Base-by-base conservation (phyloP, 1,140 invertebrate species). In the Lethrus apterus region DNA sequence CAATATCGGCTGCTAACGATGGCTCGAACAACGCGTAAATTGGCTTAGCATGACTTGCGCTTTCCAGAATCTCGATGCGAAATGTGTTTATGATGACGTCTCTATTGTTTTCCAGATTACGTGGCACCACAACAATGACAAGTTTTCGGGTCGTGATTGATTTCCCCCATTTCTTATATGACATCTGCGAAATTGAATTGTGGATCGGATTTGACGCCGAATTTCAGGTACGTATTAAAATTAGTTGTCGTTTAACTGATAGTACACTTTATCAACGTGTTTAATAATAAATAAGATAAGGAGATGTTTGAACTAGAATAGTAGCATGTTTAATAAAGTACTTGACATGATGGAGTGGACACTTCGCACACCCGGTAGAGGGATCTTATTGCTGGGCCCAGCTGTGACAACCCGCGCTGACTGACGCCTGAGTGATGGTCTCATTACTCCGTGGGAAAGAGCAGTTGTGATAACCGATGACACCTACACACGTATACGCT, bases 1-100 rank as follows among this genome's bases (percentile, higher is more conserved):
- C 59, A 60, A 63, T 64, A 64, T 64, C 56, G 55, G 52, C 54
- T 58, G 58, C 57, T 65, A 65, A 63, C 59, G 63, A 63, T 57
- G 51, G 57, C 56, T 47, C 53, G 51, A 49, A 49, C 59, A 56
- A 59, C 55, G 61, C 51, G 44, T 58, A 65, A 65, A 65, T 65
- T 65, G 63, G 58, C 55, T 59, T 36, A 46, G 55, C 61, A 61
- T 65, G 63, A 65, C 63, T 65, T 51, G 60, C 58, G 51, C 52
- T 63, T 63, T 63, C 58, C 56, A 51, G 55, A 53, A 52, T 54
- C 50, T 52, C 49, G 51, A 51, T 51, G 46, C 49, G 56, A 61
- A 61, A 63, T 65, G 63, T 60, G 61, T 60, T 65, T 65, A 63
- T 65, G 63, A 65, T 63, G 61, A 60, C 60, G 56, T 65, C 59